Evolutionary conservation across 2,797 vertebrate species (phyloP), one percentile per base, ranked within the genome.

Genomic region (Garrulus glandarius): DNA sequence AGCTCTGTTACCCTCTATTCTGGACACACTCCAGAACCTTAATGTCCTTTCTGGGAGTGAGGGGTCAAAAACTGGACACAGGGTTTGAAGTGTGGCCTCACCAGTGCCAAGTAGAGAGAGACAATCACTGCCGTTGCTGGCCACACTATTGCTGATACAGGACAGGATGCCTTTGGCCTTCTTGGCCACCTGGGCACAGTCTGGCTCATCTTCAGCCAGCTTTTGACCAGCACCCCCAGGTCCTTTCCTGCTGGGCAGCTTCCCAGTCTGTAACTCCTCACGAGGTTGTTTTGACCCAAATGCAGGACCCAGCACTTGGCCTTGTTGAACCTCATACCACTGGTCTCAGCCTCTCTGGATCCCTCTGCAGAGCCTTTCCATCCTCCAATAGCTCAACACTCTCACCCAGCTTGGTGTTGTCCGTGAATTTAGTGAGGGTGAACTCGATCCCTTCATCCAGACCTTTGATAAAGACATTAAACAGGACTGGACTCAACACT

Each of bases 401-500:
- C 18, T 49, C 23, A 37, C 11, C 10, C 46, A 34, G 5, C 6
- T 22, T 46, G 37, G 7, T 20, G 5, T 13, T 50, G 12, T 39
- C 17, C 0, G 0, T 34, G 17, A 39, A 30, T 52, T 74, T 27
- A 30, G 26, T 30, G 29, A 65, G 1, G 1, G 3, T 34, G 14
- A 5, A 39, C 23, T 27, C 0, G 0, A 44, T 52, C 13, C 21
- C 17, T 44, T 72, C 39, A 30, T 46, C 10, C 12, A 53, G 34
- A 32, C 22, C 17, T 19, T 30, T 23, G 21, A 32, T 13, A 32
- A 52, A 53, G 17, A 9, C 9, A 27, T 23, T 53, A 36, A 53
- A 16, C 17, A 39, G 34, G 15, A 39, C 30, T 22, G 46, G 17
- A 24, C 21, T 24, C 29, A 34, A 44, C 46, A 30, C 14, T 46